Percentiles rank a stretch among this genome's conserved stretches.
phyloP scores from a whole-genome alignment of 2,113 vertebrate species.

The Leucoraja erinaceus region DNA sequence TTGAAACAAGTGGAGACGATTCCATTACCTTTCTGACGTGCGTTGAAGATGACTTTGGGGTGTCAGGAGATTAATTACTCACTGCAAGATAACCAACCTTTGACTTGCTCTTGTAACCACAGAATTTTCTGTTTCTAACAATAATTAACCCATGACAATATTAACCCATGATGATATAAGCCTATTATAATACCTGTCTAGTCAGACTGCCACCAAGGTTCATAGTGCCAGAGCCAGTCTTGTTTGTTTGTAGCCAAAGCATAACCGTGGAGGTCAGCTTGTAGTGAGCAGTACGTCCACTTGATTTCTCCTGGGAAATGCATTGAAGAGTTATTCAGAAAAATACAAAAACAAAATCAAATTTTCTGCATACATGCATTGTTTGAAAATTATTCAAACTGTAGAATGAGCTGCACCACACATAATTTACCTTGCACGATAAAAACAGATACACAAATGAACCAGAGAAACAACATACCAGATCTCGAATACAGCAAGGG shows the following conservation, averaged over 20 bases:
- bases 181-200: slow-evolving; percentile 75
- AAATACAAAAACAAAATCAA: not conserved
- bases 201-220: slow-evolving; percentile 96
- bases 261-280: slow-evolving; percentile 99
- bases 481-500: not conserved
- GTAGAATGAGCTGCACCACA: not conserved
- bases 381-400: not conserved
- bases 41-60: too few species aligned
- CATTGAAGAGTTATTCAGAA: slow-evolving; percentile 1
- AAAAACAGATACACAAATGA: not conserved
- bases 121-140: not conserved
- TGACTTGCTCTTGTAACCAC: too few species aligned
- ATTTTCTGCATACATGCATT: not conserved
- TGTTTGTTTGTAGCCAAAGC: slow-evolving; percentile 98
- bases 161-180: not conserved
- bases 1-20: too few species aligned
- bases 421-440: not conserved
- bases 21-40: too few species aligned
- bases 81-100: not conserved
- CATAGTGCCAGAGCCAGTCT: slow-evolving; percentile 93
- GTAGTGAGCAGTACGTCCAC: slow-evolving; percentile 95
- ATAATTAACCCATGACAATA: not conserved
- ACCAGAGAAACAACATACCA: not conserved
- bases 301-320: slow-evolving; percentile 79
- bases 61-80: too few species aligned